Conservation (phyloP, 2,888 invertebrate species). For the Melinaea menophilus region DNA sequence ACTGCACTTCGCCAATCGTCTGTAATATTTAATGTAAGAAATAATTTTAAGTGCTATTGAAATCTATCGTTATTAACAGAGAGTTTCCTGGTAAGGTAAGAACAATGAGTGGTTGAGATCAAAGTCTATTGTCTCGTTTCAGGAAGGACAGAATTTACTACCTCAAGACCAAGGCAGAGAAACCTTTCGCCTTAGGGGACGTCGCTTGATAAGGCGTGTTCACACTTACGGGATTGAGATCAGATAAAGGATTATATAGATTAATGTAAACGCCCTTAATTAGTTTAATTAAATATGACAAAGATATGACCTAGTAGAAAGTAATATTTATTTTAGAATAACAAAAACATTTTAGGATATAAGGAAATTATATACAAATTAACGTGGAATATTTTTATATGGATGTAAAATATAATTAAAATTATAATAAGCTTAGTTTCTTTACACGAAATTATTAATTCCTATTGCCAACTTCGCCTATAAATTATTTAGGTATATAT, state of each 20-base stretch:
- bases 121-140: constrained; percentile 57
- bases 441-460: constrained; percentile 42
- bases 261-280: not conserved
- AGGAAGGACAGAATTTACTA: constrained; percentile 78
- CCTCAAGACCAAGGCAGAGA: constrained; percentile 72
- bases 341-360: too few relatives aligned
- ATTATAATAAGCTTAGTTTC: not conserved
- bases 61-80: constrained; percentile 17
- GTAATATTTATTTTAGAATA: too few relatives aligned
- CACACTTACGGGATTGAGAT: not conserved
- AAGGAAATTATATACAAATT: too few relatives aligned
- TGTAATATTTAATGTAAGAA: constrained; percentile 3
- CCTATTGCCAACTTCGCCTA: constrained; percentile 54
- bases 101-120: constrained; percentile 22
- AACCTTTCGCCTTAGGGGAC: constrained; percentile 71
- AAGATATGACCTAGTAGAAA: too few relatives aligned
- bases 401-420: too few relatives aligned
- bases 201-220: constrained; percentile 34
- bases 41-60: constrained; percentile 1
- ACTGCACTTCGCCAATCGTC: too few relatives aligned
- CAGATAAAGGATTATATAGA: constrained; percentile 28
- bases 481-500: constrained; percentile 58
- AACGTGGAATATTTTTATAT: too few relatives aligned
- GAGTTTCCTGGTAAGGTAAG: constrained; percentile 10
- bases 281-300: too few relatives aligned